A percentile compares a stretch with the other conserved stretches of the same genome.
Conservation (phyloP, 2,797 vertebrate species). For the Notolepis coatsorum region DNA sequence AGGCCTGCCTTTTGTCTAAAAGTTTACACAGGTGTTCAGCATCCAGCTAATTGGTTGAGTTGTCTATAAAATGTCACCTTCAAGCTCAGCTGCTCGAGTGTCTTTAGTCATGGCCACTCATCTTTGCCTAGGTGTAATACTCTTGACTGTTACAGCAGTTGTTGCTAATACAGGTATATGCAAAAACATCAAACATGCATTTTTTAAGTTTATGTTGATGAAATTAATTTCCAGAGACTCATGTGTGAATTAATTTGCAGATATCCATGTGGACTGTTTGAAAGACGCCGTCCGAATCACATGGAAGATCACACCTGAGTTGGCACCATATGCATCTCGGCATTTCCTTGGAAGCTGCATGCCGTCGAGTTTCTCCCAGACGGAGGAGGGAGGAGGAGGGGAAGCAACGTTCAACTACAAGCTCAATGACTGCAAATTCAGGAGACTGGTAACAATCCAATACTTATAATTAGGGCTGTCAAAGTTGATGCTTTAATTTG, state of each 20-base stretch:
- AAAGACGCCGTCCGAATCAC: constrained; percentile 43
- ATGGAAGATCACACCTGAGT: constrained; percentile 62
- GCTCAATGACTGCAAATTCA: constrained; percentile 68
- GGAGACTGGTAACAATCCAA: constrained; percentile 52
- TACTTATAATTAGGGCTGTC: too few relatives aligned
- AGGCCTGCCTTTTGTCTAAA: not conserved
- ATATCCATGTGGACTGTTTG: constrained; percentile 61
- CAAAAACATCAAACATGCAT: rapidly evolving
- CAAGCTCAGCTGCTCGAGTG: rapidly evolving
- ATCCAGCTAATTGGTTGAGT: constrained; percentile 54
- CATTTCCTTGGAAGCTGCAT: constrained; percentile 78
- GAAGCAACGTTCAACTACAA: constrained; percentile 60
- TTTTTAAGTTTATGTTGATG: not conserved
- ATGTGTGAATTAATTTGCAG: constrained; percentile 42
- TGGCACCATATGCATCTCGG: constrained; percentile 55
- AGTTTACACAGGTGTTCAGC: constrained; percentile 52
- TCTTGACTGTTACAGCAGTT: constrained; percentile 29
- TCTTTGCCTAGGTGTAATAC: constrained; percentile 21
- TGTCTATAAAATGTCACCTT: constrained; percentile 26
- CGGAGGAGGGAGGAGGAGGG: constrained; percentile 50
- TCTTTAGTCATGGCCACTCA: constrained; percentile 44
- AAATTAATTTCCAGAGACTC: not conserved
- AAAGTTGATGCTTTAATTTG: not conserved
- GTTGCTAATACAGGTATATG: constrained; percentile 45
- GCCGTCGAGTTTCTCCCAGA: constrained; percentile 48